These are phyloP conservation scores for Erpetoichthys calabaricus DNA, from an alignment of 2,797 vertebrate species.

Conservation along the genomic window DNA sequence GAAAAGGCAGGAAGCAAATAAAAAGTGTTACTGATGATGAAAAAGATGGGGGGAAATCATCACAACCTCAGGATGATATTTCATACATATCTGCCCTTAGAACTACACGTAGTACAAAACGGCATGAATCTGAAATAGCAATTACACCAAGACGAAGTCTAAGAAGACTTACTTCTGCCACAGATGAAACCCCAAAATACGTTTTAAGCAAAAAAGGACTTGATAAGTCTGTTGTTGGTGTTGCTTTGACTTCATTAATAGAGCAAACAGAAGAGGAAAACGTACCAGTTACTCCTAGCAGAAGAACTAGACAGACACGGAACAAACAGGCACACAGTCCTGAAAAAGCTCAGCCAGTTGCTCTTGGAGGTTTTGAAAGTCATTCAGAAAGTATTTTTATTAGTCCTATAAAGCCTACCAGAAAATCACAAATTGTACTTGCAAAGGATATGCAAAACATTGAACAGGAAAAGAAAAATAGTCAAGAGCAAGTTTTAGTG, in stretches of 20 bases:
- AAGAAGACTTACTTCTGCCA: slow-evolving; percentile 15
- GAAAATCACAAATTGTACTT: slow-evolving; percentile 35
- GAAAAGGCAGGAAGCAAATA: slow-evolving; percentile 46
- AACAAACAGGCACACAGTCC: neutral
- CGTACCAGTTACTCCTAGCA: slow-evolving; percentile 17
- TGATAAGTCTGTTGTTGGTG: too few species aligned
- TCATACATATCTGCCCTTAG: too few species aligned
- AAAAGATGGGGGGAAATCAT: too few species aligned
- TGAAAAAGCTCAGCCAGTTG: slow-evolving; percentile 5
- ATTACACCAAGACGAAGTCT: slow-evolving; percentile 22
- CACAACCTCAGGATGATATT: too few species aligned
- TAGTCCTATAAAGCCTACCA: slow-evolving; percentile 29
- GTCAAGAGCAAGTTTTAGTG: slow-evolving; percentile 17
- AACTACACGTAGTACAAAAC: too few species aligned
- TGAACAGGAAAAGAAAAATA: slow-evolving; percentile 9
- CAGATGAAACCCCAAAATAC: slow-evolving; percentile 15
- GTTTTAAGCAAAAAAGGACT: too few species aligned
- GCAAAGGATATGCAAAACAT: slow-evolving; percentile 13
- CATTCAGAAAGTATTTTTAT: slow-evolving; percentile 4
- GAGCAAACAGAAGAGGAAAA: slow-evolving; percentile 8
- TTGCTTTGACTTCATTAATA: too few species aligned
- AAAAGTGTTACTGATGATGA: slow-evolving; percentile 13
- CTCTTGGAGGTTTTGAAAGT: neutral
- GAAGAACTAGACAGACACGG: slow-evolving; percentile 22
- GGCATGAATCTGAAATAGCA: slow-evolving; percentile 17